Evolutionary conservation across 2,113 vertebrate species (phyloP), one percentile per base, ranked within the genome.

Genomic region (Laticauda colubrina): DNA sequence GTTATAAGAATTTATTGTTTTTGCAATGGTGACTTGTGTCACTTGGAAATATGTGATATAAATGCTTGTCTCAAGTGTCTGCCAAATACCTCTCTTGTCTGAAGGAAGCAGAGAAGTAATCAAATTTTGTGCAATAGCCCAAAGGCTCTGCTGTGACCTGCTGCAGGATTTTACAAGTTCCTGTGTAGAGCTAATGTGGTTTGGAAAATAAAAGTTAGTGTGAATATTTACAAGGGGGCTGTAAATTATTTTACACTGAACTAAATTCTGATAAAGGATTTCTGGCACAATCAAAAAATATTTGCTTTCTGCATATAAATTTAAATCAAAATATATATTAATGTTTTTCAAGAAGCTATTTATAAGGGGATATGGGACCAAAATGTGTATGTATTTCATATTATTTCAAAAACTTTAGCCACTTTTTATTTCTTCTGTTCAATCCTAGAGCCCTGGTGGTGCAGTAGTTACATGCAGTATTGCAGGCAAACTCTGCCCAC

Each of bases 31-130:
- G 64, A 23, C n/a, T 75, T 75, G 4, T 24, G n/a, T 54, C 29
- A 90, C 20, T 81, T 81, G 64, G 75, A 90, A 81, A 34, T 81
- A 29, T 75, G 51, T 39, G 89, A 55, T 90, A 90, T 81, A 90
- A 81, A 90, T 39, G 29, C 20, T 53, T 54, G 51, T 81, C 61
- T 75, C 45, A 24, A 90, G 12, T 54, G 21, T 51, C 64, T 23
- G 15, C 75, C 75, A 90, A 90, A 54, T 53, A 81, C n/a, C 11
- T 81, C 57, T 61, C 57, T 81, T 90, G 20, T 51, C 45, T 51
- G 89, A 18, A 56, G 43, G 51, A 69, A 29, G 34, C 26, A 81
- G 53, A n/a, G 7, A 81, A 81, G 8, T 24, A 81, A 24, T n/a
- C 29, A 90, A 21, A 34, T 90, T 81, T 90, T 87, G 24, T 29